Evolutionary conservation across 37 sponge, comb jelly and placozoan genomes (phyloP), one percentile per base, ranked within the genome.

Genomic region (Trichoplax adhaerens): DNA sequence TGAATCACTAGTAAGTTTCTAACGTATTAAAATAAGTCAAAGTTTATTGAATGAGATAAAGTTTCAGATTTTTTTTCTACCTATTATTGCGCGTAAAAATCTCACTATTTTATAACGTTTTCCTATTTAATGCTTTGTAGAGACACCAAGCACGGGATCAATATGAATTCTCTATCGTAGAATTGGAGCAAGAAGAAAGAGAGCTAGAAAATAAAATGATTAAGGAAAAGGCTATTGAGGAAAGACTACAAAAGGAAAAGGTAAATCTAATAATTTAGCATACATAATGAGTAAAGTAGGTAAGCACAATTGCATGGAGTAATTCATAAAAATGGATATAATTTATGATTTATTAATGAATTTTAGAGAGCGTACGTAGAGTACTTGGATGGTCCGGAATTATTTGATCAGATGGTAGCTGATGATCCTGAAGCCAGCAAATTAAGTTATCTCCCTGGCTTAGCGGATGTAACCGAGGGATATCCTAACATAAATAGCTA

Each of bases 301-400:
- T 60, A 10, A 12, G 10, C 12, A 12, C 62, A 12, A 12, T 60
- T 12, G 12, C 12, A 60, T 60, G 12, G 62, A 60, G 62, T 10
- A 12, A 60, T 60, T 10, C 12, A 12, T 60, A 60, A 60, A 60
- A 60, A 60, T 60, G 10, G 12, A 60, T 12, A 60, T 60, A 48
- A 5, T 10, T 71, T 57, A 10, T 71, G 5, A 57, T 71, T 7
- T 57, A 29, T 47, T 53, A 48, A 64, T 1, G 5, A 56, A 53
- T 48, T 72, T 53, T 71, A 88, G 90, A 81, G 65, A 56, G 90
- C 95, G 5, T 94, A 84, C 79, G 81, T 90, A 53, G 88, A 94
- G 77, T 91, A 88, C 1, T 57, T 94, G 8, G 68, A 75, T 56
- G 85, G 72, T 1, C 70, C 50, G 6, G 67, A 62, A 0, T 73